A percentile compares a stretch with the other conserved stretches of the same genome.
phyloP scores from a whole-genome alignment of 2,113 vertebrate species.

The Aix galericulata region DNA sequence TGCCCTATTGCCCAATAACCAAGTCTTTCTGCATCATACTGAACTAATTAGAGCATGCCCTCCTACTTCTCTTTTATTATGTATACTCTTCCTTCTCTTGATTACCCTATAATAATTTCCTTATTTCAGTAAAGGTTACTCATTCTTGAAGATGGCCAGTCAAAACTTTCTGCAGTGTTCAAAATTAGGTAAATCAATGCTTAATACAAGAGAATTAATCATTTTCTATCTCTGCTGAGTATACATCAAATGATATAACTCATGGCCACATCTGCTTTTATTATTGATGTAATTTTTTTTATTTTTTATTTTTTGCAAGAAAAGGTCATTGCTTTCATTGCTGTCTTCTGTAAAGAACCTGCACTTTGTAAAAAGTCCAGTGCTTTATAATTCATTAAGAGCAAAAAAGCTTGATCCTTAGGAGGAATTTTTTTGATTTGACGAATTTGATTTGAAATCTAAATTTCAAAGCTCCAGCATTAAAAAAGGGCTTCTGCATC shows the following conservation, averaged over 20 bases:
- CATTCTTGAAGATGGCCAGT: background rate
- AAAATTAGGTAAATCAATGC: background rate
- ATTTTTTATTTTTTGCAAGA: background rate
- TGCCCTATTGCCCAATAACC: background rate
- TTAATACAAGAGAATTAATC: background rate
- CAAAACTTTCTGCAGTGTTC: background rate
- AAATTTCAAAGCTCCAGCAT: background rate
- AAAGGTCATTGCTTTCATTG: background rate
- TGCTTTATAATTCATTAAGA: background rate
- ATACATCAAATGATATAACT: background rate
- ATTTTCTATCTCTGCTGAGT: background rate
- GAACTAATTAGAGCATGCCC: background rate
- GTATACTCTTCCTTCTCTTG: background rate
- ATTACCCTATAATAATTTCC: background rate
- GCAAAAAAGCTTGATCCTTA: background rate
- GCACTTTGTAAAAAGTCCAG: background rate
- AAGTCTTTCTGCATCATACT: background rate
- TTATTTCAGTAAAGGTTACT: background rate
- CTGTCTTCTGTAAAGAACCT: background rate
- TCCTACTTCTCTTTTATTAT: background rate
- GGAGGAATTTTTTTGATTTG: background rate
- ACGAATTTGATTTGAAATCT: background rate
- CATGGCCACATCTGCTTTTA: background rate
- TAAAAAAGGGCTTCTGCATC: background rate
- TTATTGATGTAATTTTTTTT: background rate